A percentile compares a stretch with the other conserved stretches of the same genome.
These are phyloP conservation scores for Benitochromis conjunctus DNA, from an alignment of 2,113 vertebrate species.

Conservation along the genomic window DNA sequence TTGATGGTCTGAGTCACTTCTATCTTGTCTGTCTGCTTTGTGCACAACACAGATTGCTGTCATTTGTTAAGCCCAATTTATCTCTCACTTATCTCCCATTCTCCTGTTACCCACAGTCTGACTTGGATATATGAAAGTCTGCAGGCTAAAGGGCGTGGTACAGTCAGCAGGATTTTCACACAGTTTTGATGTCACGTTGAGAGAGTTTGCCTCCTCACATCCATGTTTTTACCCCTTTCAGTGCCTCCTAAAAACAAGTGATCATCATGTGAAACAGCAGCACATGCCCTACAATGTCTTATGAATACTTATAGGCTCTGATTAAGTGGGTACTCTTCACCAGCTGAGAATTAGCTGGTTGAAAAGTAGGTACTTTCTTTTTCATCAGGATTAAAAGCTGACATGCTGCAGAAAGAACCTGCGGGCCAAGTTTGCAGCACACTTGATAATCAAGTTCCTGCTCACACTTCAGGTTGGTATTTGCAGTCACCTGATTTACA, in stretches of 20 bases:
- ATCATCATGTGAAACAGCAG: neutral
- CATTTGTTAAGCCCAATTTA: neutral
- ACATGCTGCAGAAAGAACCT: neutral
- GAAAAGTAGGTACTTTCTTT: neutral
- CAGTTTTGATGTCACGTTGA: neutral
- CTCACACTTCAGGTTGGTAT: conserved; percentile 49
- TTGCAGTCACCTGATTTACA: conserved; percentile 59
- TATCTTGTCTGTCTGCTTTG: neutral
- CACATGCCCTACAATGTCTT: neutral
- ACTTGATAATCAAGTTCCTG: neutral
- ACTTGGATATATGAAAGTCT: neutral
- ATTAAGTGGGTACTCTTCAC: neutral
- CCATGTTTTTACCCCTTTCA: neutral
- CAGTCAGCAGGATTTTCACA: neutral
- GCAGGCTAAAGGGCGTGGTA: neutral
- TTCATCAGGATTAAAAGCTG: neutral
- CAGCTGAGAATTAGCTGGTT: neutral
- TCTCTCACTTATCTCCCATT: neutral
- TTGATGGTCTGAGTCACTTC: neutral
- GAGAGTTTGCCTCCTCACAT: neutral
- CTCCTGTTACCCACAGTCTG: neutral
- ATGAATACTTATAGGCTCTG: neutral
- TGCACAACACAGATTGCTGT: neutral
- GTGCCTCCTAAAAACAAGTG: neutral
- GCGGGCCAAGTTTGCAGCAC: neutral